Percentiles rank a stretch among this genome's conserved stretches.
These are phyloP conservation scores for Drosophila formosana DNA, from an alignment of 2,888 invertebrate genomes.

Conservation along the genomic window DNA sequence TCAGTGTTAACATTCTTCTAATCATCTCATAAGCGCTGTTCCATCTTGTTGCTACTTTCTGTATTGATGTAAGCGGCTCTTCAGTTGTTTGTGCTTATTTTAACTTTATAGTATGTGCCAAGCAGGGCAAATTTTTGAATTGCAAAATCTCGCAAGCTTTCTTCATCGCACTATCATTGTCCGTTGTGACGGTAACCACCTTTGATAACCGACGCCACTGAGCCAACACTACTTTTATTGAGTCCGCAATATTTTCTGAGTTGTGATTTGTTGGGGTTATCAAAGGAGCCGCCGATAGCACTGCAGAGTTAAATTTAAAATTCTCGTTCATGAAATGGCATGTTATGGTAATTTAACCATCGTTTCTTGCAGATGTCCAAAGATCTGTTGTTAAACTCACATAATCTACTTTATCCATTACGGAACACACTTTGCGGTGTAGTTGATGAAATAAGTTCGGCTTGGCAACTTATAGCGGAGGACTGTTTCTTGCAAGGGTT, in stretches of 20 bases:
- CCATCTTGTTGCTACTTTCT: constrained; percentile 31
- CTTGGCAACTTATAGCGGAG: too few relatives aligned
- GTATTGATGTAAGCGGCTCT: constrained; percentile 13
- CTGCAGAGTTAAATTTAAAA: constrained; percentile 23
- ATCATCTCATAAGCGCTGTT: constrained; percentile 26
- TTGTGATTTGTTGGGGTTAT: constrained; percentile 2
- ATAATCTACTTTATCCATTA: too few relatives aligned
- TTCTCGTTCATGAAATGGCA: constrained; percentile 13
- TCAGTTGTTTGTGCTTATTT: constrained; percentile 9
- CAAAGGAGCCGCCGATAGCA: too few relatives aligned
- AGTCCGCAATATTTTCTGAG: constrained; percentile 9
- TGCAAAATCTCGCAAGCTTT: too few relatives aligned
- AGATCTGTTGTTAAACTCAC: too few relatives aligned
- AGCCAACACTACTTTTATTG: constrained; percentile 15
- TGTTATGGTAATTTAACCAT: too few relatives aligned
- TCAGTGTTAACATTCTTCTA: constrained; percentile 7
- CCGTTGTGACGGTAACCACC: constrained; percentile 17
- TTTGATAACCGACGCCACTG: constrained; percentile 19
- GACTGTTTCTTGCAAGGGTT: too few relatives aligned
- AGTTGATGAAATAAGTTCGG: too few relatives aligned
- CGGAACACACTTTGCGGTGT: too few relatives aligned
- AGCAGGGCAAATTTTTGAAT: too few relatives aligned
- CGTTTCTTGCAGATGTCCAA: too few relatives aligned
- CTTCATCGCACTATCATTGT: constrained; percentile 10
- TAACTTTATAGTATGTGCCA: neutral